A percentile compares a stretch with the other conserved stretches of the same genome.
These are phyloP conservation scores for Scaptomyza flava DNA, from an alignment of 2,888 invertebrate species.

Conservation along the genomic window DNA sequence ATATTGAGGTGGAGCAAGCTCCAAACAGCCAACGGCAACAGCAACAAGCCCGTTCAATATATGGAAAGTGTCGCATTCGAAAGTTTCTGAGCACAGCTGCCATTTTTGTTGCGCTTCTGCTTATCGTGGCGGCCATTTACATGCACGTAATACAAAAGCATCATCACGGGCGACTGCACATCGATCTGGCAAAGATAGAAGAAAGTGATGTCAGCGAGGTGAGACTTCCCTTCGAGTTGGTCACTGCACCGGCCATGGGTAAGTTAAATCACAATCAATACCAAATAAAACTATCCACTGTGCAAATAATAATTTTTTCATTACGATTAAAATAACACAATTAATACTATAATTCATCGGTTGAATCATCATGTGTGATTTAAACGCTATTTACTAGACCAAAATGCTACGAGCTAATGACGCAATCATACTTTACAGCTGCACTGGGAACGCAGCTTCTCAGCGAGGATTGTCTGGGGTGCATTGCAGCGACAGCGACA, in stretches of 20 bases:
- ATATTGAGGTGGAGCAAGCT: not conserved
- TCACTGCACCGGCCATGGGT: conserved; percentile 34
- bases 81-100: conserved; percentile 53
- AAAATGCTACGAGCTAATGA: not conserved
- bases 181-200: conserved; percentile 7
- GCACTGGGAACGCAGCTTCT: conserved; percentile 11
- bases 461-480: conserved; percentile 65
- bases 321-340: not conserved
- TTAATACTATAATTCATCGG: too few species aligned
- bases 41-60: not conserved
- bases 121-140: conserved; percentile 73
- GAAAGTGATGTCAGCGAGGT: not conserved
- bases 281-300: not conserved
- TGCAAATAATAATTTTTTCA: not conserved
- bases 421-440: conserved; percentile 11
- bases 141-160: conserved; percentile 70
- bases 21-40: not conserved
- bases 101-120: conserved; percentile 63
- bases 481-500: conserved; percentile 71
- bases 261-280: conserved; percentile 22
- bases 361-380: not conserved
- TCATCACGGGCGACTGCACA: conserved; percentile 70
- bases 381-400: not conserved
- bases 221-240: conserved; percentile 11
- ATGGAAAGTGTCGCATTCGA: conserved; percentile 27